Conservation (phyloP, 2,113 vertebrate genomes). For the Vidua macroura region DNA sequence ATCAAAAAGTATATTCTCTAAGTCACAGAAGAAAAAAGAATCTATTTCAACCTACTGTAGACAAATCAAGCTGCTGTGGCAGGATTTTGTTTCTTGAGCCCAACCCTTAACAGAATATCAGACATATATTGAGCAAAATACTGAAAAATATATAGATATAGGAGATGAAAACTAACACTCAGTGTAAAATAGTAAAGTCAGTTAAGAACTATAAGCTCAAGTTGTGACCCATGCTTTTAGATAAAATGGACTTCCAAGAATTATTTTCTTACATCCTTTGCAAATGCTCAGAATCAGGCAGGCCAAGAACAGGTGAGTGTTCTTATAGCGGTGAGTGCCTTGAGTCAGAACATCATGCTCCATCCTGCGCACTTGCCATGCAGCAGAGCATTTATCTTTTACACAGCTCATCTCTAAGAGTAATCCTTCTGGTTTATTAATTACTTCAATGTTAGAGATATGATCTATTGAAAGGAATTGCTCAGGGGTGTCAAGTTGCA, state of each 20-base stretch:
- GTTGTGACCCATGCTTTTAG: neutral
- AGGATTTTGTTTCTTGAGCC: neutral
- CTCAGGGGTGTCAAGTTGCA: neutral
- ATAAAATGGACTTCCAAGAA: neutral
- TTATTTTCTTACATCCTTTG: neutral
- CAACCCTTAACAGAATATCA: neutral
- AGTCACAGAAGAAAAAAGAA: neutral
- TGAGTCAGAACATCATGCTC: neutral
- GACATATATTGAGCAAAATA: neutral
- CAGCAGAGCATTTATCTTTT: neutral
- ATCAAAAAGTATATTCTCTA: neutral
- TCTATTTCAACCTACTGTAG: neutral
- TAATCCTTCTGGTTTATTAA: neutral
- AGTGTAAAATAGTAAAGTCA: neutral
- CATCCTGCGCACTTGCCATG: neutral
- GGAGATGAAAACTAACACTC: neutral
- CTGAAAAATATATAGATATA: neutral
- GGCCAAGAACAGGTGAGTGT: neutral
- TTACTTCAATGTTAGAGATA: neutral
- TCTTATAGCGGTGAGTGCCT: accelerated
- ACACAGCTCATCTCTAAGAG: neutral
- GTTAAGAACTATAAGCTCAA: neutral
- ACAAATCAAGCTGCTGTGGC: neutral
- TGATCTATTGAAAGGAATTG: neutral
- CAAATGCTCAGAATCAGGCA: neutral